Conservation (phyloP, 2,888 invertebrate genomes). For the Vanessa cardui region DNA sequence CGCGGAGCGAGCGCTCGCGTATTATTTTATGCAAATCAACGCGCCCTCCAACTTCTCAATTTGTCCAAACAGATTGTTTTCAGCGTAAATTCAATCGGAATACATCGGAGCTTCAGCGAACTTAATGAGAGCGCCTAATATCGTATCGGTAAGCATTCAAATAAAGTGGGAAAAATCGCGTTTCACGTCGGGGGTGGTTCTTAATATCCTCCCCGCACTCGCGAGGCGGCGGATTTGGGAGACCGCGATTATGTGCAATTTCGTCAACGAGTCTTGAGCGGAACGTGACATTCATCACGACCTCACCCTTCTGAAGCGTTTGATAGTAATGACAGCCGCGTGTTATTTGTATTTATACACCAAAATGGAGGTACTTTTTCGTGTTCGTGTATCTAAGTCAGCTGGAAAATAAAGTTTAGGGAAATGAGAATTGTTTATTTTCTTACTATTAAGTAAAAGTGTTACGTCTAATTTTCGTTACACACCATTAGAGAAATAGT, state of each 20-base stretch:
- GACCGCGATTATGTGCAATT: slow-evolving; percentile 55
- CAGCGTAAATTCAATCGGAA: slow-evolving; percentile 64
- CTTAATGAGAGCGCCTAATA: slow-evolving; percentile 38
- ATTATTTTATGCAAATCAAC: slow-evolving; percentile 65
- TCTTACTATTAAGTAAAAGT: no score
- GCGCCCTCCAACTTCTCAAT: slow-evolving; percentile 59
- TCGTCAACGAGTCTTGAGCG: slow-evolving; percentile 53
- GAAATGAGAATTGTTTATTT: no score
- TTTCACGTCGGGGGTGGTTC: slow-evolving; percentile 55
- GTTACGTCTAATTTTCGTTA: background rate
- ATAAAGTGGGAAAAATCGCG: slow-evolving; percentile 47
- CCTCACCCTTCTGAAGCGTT: slow-evolving; percentile 23
- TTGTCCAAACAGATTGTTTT: slow-evolving; percentile 72
- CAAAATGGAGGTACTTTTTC: slow-evolving; percentile 6
- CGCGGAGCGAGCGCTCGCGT: slow-evolving; percentile 36
- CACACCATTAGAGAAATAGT: background rate
- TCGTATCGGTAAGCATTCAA: slow-evolving; percentile 62
- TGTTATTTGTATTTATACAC: slow-evolving; percentile 14
- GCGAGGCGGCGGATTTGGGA: slow-evolving; percentile 21
- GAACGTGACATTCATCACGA: slow-evolving; percentile 50
- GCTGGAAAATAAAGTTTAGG: no score
- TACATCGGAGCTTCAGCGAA: slow-evolving; percentile 48
- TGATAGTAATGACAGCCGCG: slow-evolving; percentile 17
- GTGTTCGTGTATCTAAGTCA: no score
- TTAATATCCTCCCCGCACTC: slow-evolving; percentile 52